Percentiles rank a stretch among this genome's conserved stretches.
These are phyloP conservation scores for Ceratoteleas bidentatus DNA, from an alignment of 1,140 invertebrate genomes.

Conservation along the genomic window DNA sequence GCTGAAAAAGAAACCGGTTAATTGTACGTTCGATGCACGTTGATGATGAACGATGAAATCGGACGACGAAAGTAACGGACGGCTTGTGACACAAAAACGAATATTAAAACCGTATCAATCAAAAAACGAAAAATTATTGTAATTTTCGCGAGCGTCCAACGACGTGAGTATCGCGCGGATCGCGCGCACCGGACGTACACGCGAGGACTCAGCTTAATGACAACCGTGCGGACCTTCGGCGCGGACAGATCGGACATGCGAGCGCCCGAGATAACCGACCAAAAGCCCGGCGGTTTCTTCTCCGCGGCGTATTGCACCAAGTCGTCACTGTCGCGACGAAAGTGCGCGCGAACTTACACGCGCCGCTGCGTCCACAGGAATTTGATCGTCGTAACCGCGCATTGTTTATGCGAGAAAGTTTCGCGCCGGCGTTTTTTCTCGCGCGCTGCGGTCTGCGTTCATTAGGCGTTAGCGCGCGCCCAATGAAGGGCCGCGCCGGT, in stretches of 20 bases:
- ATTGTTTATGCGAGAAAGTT: slow-evolving; percentile 63
- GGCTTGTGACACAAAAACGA: slow-evolving; percentile 11
- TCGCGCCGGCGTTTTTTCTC: slow-evolving; percentile 3
- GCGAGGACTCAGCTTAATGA: slow-evolving; percentile 72
- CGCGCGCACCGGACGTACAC: slow-evolving; percentile 65
- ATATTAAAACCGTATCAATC: slow-evolving; percentile 52
- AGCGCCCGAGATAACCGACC: slow-evolving; percentile 71
- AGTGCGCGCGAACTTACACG: slow-evolving; percentile 36
- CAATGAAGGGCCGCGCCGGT: not conserved
- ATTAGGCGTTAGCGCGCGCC: not conserved
- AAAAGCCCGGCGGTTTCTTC: slow-evolving; percentile 66
- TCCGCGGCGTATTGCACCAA: slow-evolving; percentile 43
- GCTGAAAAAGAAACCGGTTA: slow-evolving; percentile 59
- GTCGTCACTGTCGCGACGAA: slow-evolving; percentile 35
- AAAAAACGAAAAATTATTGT: slow-evolving; percentile 45
- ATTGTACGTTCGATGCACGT: slow-evolving; percentile 39
- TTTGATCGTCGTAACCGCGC: slow-evolving; percentile 11
- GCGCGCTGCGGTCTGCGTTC: not conserved
- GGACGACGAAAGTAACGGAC: slow-evolving; percentile 32
- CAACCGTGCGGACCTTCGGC: slow-evolving; percentile 44
- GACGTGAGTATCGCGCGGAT: slow-evolving; percentile 14
- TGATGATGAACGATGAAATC: slow-evolving; percentile 31
- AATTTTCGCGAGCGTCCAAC: slow-evolving; percentile 33
- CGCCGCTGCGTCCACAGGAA: slow-evolving; percentile 47
- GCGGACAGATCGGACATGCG: slow-evolving; percentile 72